Evolutionary conservation across 2,797 vertebrate species (phyloP).

Genomic region (Phoxinus dragarum): DNA sequence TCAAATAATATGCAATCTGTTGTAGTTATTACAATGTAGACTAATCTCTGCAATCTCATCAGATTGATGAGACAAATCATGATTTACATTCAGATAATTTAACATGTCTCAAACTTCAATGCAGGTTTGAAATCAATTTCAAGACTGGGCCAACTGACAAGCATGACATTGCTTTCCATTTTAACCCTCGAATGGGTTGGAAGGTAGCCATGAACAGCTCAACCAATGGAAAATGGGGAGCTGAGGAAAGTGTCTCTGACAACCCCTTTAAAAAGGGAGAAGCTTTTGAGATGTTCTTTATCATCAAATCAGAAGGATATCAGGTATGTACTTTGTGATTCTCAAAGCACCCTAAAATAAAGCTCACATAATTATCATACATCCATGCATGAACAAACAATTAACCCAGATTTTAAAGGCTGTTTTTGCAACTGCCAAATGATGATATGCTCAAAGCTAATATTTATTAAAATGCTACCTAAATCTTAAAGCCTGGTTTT

Average conservation of each 20-base stretch:
- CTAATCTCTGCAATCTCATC: background rate
- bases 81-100: background rate
- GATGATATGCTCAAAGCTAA: background rate
- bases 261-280: slow-evolving; percentile 14
- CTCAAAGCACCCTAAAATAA: background rate
- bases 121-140: slow-evolving; percentile 45
- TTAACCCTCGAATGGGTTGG: background rate
- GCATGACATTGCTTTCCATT: slow-evolving; percentile 49
- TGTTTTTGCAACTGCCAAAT: background rate
- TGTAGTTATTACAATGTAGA: background rate
- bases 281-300: slow-evolving; percentile 29
- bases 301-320: slow-evolving; percentile 33
- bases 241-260: background rate
- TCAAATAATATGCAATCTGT: background rate
- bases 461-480: background rate
- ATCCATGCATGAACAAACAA: background rate
- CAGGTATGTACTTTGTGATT: background rate
- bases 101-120: background rate
- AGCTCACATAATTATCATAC: background rate
- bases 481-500: background rate
- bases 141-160: slow-evolving; percentile 3
- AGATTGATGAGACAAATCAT: background rate
- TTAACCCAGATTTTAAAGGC: background rate
- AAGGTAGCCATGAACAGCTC: slow-evolving; percentile 35
- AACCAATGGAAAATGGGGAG: background rate